Evolutionary conservation across 2,797 vertebrate genomes (phyloP).

Genomic region (Columba guinea): DNA sequence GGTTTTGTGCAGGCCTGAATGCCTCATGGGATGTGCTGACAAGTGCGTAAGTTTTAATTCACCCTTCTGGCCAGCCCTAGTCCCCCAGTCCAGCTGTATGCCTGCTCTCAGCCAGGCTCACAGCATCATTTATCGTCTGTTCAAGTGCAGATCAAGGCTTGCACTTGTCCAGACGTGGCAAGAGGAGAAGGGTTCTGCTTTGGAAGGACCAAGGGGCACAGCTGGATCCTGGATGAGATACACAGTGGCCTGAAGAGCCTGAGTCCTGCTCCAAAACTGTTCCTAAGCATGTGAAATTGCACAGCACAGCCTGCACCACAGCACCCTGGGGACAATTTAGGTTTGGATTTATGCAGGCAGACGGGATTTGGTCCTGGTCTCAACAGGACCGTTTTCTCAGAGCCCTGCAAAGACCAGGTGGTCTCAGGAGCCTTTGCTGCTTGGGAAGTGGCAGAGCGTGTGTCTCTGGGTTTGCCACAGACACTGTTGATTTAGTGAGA

Average conservation of each 20-base stretch:
- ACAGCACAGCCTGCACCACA: neutral
- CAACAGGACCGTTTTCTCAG: neutral
- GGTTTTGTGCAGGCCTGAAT: neutral
- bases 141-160: neutral
- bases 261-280: neutral
- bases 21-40: neutral
- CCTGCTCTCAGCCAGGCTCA: neutral
- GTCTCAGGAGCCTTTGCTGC: neutral
- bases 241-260: neutral
- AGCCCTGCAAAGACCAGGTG: neutral
- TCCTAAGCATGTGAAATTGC: neutral
- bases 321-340: neutral
- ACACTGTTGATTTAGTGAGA: conserved; percentile 30
- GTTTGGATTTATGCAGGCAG: neutral
- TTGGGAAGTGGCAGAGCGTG: neutral
- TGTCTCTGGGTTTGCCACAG: neutral
- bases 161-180: neutral
- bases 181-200: neutral
- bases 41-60: neutral
- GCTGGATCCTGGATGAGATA: neutral
- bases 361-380: neutral
- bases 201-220: neutral
- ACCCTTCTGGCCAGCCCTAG: neutral
- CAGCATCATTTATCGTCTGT: neutral
- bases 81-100: neutral